Evolutionary conservation across 2,888 invertebrate genomes (phyloP).

Genomic region (Megaustenia siamemsis): DNA sequence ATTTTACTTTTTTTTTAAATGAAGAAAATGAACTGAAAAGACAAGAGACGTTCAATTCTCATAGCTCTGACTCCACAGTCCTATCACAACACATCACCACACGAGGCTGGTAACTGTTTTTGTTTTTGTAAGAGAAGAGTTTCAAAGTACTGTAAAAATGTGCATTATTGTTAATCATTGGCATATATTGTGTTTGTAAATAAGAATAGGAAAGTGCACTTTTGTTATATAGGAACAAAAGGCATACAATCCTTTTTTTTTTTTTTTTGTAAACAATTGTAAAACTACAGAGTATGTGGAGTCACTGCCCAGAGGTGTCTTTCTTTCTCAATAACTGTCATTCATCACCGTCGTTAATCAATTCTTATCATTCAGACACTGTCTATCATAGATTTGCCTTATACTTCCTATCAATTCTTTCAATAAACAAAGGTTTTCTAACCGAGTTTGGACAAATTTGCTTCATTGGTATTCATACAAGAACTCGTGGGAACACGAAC

Average conservation of each 20-base stretch:
- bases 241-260: background rate
- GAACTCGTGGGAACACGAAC: too few relatives aligned
- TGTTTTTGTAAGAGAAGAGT: too few relatives aligned
- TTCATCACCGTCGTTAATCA: background rate
- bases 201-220: background rate
- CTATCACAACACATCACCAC: conserved; percentile 5
- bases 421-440: background rate
- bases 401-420: background rate
- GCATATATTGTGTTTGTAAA: conserved; percentile 9
- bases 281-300: conserved; percentile 25
- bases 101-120: too few relatives aligned
- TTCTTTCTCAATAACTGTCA: conserved; percentile 3
- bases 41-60: too few relatives aligned
- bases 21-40: too few relatives aligned
- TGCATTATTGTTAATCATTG: background rate
- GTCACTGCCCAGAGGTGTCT: conserved; percentile 38
- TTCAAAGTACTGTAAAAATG: too few relatives aligned
- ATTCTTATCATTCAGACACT: background rate
- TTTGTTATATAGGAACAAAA: conserved; percentile 5
- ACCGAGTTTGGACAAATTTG: too few relatives aligned
- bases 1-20: too few relatives aligned
- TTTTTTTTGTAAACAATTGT: background rate
- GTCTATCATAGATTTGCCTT: conserved; percentile 5
- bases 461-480: too few relatives aligned
- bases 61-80: too few relatives aligned